A percentile compares a stretch with the other conserved stretches of the same genome.
Conservation (phyloP, 2,888 invertebrate genomes). For the Nemapogon koenigi region DNA sequence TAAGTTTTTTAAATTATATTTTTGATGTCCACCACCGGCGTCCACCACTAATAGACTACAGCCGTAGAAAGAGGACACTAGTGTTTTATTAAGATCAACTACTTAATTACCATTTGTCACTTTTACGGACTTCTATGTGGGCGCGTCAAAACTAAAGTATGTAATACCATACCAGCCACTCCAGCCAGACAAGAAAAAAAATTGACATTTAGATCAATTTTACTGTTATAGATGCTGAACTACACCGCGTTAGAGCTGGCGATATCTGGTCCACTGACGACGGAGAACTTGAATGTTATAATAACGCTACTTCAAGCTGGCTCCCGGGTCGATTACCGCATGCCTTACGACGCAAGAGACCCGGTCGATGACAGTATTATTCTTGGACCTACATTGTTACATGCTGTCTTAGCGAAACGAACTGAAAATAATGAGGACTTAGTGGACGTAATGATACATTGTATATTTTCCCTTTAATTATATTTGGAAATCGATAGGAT, state of each 20-base stretch:
- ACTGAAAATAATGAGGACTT: constrained; percentile 26
- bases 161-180: no score
- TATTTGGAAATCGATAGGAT: no score
- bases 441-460: constrained; percentile 14
- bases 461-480: constrained; percentile 11
- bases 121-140: no score
- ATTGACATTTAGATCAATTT: no score
- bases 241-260: constrained; percentile 38
- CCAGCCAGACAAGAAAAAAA: no score
- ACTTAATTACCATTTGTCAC: no score
- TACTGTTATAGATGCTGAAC: constrained; percentile 24
- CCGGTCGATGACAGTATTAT: constrained; percentile 12
- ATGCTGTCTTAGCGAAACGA: constrained; percentile 32
- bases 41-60: no score
- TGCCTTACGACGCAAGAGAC: constrained; percentile 17
- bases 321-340: constrained; percentile 27
- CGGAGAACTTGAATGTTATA: constrained; percentile 31
- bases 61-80: no score
- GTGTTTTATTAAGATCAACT: no score
- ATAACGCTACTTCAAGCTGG: constrained; percentile 32
- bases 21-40: no score
- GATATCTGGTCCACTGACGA: constrained; percentile 29
- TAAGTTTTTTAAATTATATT: no score
- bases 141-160: no score
- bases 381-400: constrained; percentile 40